These are phyloP conservation scores for Rhinella marina DNA, from an alignment of 2,797 vertebrate species.

Conservation along the genomic window DNA sequence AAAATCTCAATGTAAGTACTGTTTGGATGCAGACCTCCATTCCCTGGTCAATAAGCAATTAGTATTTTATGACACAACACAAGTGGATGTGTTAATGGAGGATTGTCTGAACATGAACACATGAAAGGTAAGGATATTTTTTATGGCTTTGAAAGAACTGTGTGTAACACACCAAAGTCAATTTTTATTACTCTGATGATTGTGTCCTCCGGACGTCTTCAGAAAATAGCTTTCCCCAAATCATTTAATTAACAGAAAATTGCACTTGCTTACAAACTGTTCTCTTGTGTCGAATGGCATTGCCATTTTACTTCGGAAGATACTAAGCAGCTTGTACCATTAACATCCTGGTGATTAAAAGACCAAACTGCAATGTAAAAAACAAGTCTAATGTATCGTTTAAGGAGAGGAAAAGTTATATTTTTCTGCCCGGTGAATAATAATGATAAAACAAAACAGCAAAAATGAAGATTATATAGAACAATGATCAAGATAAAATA, in stretches of 20 bases:
- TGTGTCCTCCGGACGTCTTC: conserved; percentile 72
- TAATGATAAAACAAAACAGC: neutral
- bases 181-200: conserved; percentile 76
- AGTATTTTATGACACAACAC: conserved; percentile 80
- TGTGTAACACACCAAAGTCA: conserved; percentile 74
- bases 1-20: neutral
- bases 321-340: conserved; percentile 47
- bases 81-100: conserved; percentile 64
- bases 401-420: neutral
- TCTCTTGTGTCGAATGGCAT: conserved; percentile 62
- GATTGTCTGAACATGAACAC: conserved; percentile 68
- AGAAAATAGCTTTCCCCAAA: conserved; percentile 76
- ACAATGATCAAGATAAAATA: neutral
- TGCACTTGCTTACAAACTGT: conserved; percentile 73
- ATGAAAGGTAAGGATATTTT: conserved; percentile 73
- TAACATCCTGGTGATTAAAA: conserved; percentile 17
- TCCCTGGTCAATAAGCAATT: conserved; percentile 79
- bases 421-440: conserved; percentile 12
- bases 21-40: conserved; percentile 56
- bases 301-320: conserved; percentile 28
- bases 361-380: conserved; percentile 42
- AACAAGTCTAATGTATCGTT: conserved; percentile 62
- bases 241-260: conserved; percentile 73
- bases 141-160: conserved; percentile 71
- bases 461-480: neutral